These are phyloP conservation scores for Halocynthia roretzi DNA, from an alignment of 23 tunicate species.

Conservation along the genomic window DNA sequence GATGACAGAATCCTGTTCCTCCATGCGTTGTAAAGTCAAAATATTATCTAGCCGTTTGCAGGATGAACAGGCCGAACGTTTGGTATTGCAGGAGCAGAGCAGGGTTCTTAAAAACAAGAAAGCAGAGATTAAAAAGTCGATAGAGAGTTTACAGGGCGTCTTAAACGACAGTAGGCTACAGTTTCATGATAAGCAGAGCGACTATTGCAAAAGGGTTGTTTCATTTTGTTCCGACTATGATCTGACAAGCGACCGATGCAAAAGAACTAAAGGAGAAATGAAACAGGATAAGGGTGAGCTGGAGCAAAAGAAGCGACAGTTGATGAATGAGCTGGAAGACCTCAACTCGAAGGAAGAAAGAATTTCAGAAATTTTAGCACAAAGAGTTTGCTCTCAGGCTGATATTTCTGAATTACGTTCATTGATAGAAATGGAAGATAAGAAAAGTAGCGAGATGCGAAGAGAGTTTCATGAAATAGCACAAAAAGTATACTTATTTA, in stretches of 20 bases:
- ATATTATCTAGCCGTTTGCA: slow-evolving; percentile 1
- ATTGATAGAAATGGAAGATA: slow-evolving; percentile 8
- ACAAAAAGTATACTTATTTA: background rate
- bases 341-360: slow-evolving; percentile 7
- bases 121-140: background rate
- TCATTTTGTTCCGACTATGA: slow-evolving; percentile 10
- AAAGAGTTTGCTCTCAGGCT: slow-evolving; percentile 13
- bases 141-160: background rate
- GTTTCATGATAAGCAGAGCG: background rate
- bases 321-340: background rate
- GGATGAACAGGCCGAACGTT: slow-evolving; percentile 18
- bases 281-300: too few relatives aligned
- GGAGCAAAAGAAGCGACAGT: too few relatives aligned
- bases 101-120: background rate
- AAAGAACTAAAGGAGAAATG: too few relatives aligned
- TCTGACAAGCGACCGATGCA: background rate
- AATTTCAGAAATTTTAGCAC: slow-evolving; percentile 8
- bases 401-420: slow-evolving; percentile 20
- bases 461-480: background rate
- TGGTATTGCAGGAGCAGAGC: slow-evolving; percentile 8
- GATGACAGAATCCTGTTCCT: slow-evolving; percentile 5
- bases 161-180: background rate
- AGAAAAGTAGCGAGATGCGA: background rate
- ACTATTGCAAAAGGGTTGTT: slow-evolving; percentile 1
- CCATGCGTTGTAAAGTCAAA: slow-evolving; percentile 2